Base-by-base conservation (phyloP, 2,797 vertebrate genomes). In the Pseudopleuronectes americanus region DNA sequence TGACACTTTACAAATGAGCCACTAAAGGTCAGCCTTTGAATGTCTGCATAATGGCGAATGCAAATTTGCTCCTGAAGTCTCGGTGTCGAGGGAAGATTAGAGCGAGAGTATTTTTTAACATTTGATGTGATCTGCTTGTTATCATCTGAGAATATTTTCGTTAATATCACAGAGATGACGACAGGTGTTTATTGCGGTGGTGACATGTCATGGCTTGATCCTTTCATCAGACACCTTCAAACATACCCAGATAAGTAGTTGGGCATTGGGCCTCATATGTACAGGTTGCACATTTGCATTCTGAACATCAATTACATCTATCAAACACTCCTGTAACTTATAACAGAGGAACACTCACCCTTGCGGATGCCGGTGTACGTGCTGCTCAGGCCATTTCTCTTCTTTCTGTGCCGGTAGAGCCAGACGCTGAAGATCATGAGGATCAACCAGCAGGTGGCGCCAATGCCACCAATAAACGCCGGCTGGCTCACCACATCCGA, bases 371-470 rank as follows among this genome's bases (percentile, higher is more conserved):
- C 97, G 1, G 97, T 97, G 0, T 99, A 99, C 57, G 96, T 97
- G 89, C 96, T 98, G 70, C 94, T 95, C 52, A 99, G 96, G 13
- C 97, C 96, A 0, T 87, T 97, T 73, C 97, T 93, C 90, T 99
- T 99, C 94, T 99, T 99, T 13, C 97, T 94, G 89, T 99, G 97
- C 0, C 97, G 94, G 68, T 99, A 99, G 1, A 99, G 93, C 98
- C 97, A 99, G 92, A 99, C 95, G 62, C 98, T 99, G 92, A 99
- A 99, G 65, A 99, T 95, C 97, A 98, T 99, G 33, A 99, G 96
- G 71, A 99, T 94, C 80, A 97, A 89, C 97, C 98, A 99, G 81
- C 97, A 99, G 77, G 97, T 97, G 8, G 97, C 96, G 7, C 98
- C 97, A 31, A 99, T 97, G 73, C 97, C 97, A 0, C 97, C 98